These are phyloP conservation scores for Eubasilissa splendida DNA, from an alignment of 2,888 invertebrate species.

Conservation along the genomic window DNA sequence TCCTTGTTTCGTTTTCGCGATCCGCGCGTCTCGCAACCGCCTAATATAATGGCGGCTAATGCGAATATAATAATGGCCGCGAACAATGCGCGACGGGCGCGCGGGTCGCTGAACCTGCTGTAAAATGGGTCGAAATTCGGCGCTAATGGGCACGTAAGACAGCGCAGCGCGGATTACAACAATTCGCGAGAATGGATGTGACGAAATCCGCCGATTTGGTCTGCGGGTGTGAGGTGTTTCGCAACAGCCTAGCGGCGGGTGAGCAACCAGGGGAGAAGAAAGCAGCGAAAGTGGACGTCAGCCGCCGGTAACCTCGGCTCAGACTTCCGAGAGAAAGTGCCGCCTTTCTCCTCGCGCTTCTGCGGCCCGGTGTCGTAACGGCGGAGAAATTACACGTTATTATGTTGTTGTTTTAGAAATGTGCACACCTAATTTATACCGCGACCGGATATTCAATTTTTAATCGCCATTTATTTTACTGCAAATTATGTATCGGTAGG, in stretches of 20 bases:
- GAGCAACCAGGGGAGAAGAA: slow-evolving; percentile 52
- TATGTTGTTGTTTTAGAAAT: slow-evolving; percentile 42
- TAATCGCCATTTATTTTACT: slow-evolving; percentile 30
- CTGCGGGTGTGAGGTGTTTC: slow-evolving; percentile 63
- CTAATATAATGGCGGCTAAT: slow-evolving; percentile 13
- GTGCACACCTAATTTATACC: slow-evolving; percentile 26
- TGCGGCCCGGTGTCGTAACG: slow-evolving; percentile 49
- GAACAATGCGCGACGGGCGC: slow-evolving; percentile 33
- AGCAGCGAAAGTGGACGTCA: slow-evolving; percentile 56
- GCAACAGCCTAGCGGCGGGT: slow-evolving; percentile 40
- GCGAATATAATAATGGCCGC: slow-evolving; percentile 42
- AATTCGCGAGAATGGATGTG: slow-evolving; percentile 9
- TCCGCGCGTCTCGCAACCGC: slow-evolving; percentile 14
- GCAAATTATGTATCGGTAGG: slow-evolving; percentile 1
- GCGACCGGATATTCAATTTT: slow-evolving; percentile 37
- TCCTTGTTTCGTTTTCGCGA: slow-evolving; percentile 45
- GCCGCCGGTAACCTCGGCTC: slow-evolving; percentile 22
- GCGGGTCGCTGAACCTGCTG: slow-evolving; percentile 33
- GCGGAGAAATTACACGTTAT: slow-evolving; percentile 52
- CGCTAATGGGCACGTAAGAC: slow-evolving; percentile 11
- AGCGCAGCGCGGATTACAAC: slow-evolving; percentile 7
- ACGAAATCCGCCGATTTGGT: slow-evolving; percentile 7
- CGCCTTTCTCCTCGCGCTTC: slow-evolving; percentile 47
- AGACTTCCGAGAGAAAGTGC: slow-evolving; percentile 49
- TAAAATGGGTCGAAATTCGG: slow-evolving; percentile 24